These are phyloP conservation scores for Griposia aprilina DNA, from an alignment of 2,888 invertebrate species.

Conservation along the genomic window DNA sequence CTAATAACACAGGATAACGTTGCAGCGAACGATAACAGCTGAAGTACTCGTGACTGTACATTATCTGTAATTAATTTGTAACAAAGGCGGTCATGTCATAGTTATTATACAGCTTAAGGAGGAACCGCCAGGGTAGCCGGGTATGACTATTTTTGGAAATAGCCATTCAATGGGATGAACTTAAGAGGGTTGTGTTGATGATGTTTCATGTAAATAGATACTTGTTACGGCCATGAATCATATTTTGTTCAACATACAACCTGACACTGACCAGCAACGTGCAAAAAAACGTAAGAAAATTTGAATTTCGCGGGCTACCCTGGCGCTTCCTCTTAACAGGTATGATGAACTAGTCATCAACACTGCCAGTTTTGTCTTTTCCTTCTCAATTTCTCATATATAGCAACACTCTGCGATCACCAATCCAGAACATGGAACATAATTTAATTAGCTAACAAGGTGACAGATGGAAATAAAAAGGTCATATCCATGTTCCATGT, in stretches of 20 bases:
- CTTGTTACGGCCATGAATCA: too few relatives aligned
- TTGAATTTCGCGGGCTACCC: too few relatives aligned
- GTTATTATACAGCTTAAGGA: conserved; percentile 4
- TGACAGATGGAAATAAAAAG: background rate
- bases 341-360: background rate
- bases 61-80: conserved; percentile 48
- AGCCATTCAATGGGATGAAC: too few relatives aligned
- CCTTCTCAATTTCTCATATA: background rate
- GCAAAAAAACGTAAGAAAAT: too few relatives aligned
- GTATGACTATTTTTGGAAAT: too few relatives aligned
- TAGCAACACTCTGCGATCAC: background rate
- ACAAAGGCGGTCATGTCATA: conserved; percentile 25
- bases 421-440: background rate
- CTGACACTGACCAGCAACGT: too few relatives aligned
- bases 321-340: background rate
- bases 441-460: conserved; percentile 8
- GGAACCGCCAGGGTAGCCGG: too few relatives aligned
- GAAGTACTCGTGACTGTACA: conserved; percentile 41
- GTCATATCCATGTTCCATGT: background rate
- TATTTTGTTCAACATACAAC: too few relatives aligned
- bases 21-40: conserved; percentile 48
- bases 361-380: background rate
- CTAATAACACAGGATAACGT: conserved; percentile 39
- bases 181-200: too few relatives aligned
- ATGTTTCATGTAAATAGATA: too few relatives aligned